phyloP scores from a whole-genome alignment of 2,888 invertebrate species.

The Tenthredo scrophulariae region DNA sequence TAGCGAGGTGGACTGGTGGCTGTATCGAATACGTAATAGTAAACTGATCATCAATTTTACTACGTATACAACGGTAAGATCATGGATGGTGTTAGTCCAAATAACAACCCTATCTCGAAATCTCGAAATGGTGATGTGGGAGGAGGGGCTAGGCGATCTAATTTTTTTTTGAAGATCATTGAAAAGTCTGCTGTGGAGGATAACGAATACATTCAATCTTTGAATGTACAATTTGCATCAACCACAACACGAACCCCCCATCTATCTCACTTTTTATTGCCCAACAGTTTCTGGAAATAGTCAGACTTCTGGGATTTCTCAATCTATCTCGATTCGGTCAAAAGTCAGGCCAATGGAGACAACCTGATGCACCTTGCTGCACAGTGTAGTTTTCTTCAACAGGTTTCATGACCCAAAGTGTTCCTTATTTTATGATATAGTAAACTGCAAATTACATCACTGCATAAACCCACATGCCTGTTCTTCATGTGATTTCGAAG shows the following conservation, averaged over 20 bases:
- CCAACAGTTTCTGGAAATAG: not conserved
- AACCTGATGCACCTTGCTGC: not conserved
- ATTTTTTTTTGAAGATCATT: not conserved
- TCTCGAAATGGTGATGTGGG: not conserved
- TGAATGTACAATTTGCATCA: not conserved
- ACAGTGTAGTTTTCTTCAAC: not conserved
- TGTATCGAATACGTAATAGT: conserved; percentile 7
- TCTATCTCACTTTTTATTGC: not conserved
- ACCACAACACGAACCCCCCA: not conserved
- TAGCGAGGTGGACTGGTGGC: not conserved
- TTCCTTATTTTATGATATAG: not conserved
- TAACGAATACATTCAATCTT: not conserved
- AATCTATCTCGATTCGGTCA: not conserved
- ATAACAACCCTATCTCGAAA: not conserved
- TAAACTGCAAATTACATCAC: not conserved
- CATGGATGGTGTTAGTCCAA: not conserved
- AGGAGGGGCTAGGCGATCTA: not conserved
- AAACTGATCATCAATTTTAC: not conserved
- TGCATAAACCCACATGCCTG: not conserved
- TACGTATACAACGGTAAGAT: not conserved
- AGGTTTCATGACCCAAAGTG: not conserved
- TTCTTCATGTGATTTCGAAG: not conserved
- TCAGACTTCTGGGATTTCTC: not conserved
- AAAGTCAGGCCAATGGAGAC: not conserved
- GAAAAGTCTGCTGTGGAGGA: not conserved